Percentiles rank a stretch among this genome's conserved stretches.
Conservation (phyloP, 2,888 invertebrate species). For the Calameuta filiformis region DNA sequence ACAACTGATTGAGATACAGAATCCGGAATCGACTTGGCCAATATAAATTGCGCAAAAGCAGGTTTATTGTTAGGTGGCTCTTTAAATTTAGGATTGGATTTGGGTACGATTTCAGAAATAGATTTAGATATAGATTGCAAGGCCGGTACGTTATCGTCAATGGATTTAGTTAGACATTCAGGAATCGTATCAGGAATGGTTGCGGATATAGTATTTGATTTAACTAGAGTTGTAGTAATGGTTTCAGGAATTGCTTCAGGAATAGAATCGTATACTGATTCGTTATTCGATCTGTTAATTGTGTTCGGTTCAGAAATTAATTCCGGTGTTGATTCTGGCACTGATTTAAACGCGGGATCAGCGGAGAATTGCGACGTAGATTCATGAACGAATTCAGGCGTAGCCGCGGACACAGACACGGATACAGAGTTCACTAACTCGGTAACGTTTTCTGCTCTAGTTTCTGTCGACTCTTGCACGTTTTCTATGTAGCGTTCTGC, state of each 20-base stretch:
- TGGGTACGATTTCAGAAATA: not conserved
- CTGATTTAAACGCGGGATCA: not conserved
- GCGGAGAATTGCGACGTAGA: not conserved
- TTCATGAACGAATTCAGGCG: not conserved
- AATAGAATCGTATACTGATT: not conserved
- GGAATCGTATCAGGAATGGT: not conserved
- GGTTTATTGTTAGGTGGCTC: not conserved
- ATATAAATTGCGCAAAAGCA: not conserved
- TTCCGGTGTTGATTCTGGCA: not conserved
- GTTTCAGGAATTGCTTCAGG: not conserved
- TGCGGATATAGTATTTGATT: not conserved
- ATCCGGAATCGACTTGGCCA: not conserved
- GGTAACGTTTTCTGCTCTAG: not conserved
- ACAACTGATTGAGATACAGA: not conserved
- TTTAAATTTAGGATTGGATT: not conserved
- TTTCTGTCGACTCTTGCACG: not conserved
- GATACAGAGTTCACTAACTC: not conserved
- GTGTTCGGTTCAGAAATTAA: not conserved
- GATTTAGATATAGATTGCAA: not conserved
- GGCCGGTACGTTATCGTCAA: not conserved
- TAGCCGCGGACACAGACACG: not conserved
- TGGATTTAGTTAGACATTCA: not conserved
- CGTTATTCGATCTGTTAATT: not conserved
- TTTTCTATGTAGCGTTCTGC: not conserved
- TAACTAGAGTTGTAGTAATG: not conserved